Percentiles rank a stretch among this genome's conserved stretches.
These are phyloP conservation scores for Pristionchus entomophagus DNA, from an alignment of 2,888 invertebrate genomes.

Conservation along the genomic window DNA sequence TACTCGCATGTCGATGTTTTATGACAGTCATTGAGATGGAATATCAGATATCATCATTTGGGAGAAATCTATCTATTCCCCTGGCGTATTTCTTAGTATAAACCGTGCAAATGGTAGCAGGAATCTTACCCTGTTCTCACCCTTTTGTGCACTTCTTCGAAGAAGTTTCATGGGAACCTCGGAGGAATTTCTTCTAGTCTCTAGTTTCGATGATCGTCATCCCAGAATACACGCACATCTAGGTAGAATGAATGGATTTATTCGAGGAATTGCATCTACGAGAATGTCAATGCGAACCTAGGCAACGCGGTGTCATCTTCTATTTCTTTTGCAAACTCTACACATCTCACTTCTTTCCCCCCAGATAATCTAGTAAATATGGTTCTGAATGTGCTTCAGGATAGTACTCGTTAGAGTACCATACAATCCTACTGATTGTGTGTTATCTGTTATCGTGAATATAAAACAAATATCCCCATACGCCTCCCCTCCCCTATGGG, in stretches of 20 bases:
- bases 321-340: background rate
- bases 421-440: background rate
- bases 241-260: background rate
- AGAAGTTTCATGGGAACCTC: slow-evolving; percentile 10
- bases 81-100: background rate
- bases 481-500: too few species aligned
- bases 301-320: background rate
- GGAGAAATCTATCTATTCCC: background rate
- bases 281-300: too few species aligned
- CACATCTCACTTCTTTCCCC: background rate
- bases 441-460: background rate
- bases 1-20: background rate
- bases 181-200: background rate
- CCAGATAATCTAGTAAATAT: background rate
- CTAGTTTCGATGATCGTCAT: slow-evolving; percentile 25
- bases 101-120: background rate
- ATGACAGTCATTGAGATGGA: background rate
- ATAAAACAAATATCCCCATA: background rate
- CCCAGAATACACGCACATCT: background rate
- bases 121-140: background rate
- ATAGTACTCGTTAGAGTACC: background rate
- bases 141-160: background rate
- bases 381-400: background rate
- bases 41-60: too few species aligned
- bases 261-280: background rate